Conservation (phyloP, 92 coral and sea anemone species). For the Phenganax marumi region DNA sequence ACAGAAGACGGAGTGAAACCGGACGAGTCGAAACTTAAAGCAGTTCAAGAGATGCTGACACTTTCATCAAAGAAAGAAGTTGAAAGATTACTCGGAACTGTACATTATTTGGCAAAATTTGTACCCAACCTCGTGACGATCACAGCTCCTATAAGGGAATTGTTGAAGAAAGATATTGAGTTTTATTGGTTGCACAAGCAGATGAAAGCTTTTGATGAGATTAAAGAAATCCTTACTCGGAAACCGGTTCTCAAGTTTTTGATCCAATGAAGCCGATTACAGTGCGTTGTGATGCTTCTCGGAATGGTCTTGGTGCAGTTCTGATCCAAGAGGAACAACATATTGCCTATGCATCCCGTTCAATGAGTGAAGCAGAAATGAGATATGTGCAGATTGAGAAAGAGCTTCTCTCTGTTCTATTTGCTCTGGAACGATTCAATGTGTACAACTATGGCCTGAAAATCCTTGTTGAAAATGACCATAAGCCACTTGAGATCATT, state of each 20-base stretch:
- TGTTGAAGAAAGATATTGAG: background rate
- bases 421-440: slow-evolving; percentile 56
- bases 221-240: slow-evolving; percentile 13
- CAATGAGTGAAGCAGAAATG: background rate
- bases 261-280: background rate
- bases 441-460: slow-evolving; percentile 52
- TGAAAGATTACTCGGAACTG: slow-evolving; percentile 33
- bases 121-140: background rate
- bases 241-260: slow-evolving; percentile 23
- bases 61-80: slow-evolving; percentile 32
- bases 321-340: slow-evolving; percentile 16
- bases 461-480: slow-evolving; percentile 41
- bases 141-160: background rate
- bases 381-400: slow-evolving; percentile 10
- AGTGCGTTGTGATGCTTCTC: slow-evolving; percentile 14
- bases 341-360: slow-evolving; percentile 14
- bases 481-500: slow-evolving; percentile 46
- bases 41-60: slow-evolving; percentile 34
- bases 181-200: slow-evolving; percentile 16
- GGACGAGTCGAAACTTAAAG: slow-evolving; percentile 35
- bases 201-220: background rate
- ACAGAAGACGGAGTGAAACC: slow-evolving; percentile 26
- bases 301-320: slow-evolving; percentile 13
- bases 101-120: slow-evolving; percentile 13
- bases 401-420: background rate